Evolutionary conservation across 1,140 invertebrate genomes (phyloP).

Genomic region (Magallana gigas): DNA sequence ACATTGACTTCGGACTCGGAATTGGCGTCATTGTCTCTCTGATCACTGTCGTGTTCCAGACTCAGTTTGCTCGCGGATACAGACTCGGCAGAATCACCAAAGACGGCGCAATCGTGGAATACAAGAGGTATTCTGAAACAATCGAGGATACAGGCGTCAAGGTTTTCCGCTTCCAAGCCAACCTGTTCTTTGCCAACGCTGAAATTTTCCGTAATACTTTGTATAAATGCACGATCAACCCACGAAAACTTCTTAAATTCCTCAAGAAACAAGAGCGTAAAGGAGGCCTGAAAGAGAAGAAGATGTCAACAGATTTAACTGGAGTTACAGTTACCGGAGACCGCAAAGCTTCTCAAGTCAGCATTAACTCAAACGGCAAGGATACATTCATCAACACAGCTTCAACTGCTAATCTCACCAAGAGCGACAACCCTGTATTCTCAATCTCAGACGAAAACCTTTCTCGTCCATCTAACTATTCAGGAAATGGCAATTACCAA

Average conservation of each 20-base stretch:
- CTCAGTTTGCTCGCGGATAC: slow-evolving; percentile 73
- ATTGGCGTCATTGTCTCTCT: slow-evolving; percentile 74
- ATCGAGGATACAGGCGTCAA: slow-evolving; percentile 77
- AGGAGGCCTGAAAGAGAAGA: slow-evolving; percentile 49
- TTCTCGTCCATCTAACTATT: slow-evolving; percentile 41
- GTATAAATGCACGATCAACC: slow-evolving; percentile 71
- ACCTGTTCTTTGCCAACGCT: slow-evolving; percentile 80
- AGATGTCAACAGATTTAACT: slow-evolving; percentile 10
- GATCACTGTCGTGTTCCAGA: slow-evolving; percentile 75
- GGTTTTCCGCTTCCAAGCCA: slow-evolving; percentile 80
- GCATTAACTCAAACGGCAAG: slow-evolving; percentile 44
- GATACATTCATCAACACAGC: slow-evolving; percentile 19
- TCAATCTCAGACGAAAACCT: slow-evolving; percentile 55
- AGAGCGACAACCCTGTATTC: slow-evolving; percentile 62
- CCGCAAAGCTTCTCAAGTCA: slow-evolving; percentile 48
- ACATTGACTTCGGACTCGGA: slow-evolving; percentile 75
- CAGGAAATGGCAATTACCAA: background rate
- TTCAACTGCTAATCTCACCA: slow-evolving; percentile 50
- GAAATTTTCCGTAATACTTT: slow-evolving; percentile 78
- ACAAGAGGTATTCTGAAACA: slow-evolving; percentile 63
- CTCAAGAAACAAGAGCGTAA: slow-evolving; percentile 71
- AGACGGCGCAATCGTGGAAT: slow-evolving; percentile 64
- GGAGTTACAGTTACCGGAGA: slow-evolving; percentile 44
- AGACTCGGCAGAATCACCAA: slow-evolving; percentile 68
- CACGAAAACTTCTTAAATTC: slow-evolving; percentile 71